Evolutionary conservation across 1,140 invertebrate species (phyloP).

Genomic region (Drosophila busckii): DNA sequence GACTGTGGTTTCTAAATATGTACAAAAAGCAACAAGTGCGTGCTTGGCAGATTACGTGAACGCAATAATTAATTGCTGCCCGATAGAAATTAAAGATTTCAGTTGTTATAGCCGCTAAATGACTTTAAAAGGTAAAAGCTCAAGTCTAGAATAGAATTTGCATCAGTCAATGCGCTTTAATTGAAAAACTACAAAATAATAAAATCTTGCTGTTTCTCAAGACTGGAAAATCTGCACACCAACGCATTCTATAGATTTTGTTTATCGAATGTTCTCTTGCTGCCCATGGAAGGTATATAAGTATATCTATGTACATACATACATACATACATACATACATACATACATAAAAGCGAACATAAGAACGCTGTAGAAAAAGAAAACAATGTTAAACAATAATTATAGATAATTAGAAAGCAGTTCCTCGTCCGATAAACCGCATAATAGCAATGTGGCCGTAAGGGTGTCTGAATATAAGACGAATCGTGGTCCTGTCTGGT

Average conservation of each 20-base stretch:
- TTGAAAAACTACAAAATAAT: no score
- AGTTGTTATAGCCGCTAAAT: constrained; percentile 17
- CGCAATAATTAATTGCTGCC: constrained; percentile 46
- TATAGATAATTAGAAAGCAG: constrained; percentile 33
- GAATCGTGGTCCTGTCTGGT: neutral
- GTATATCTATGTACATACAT: constrained; percentile 1
- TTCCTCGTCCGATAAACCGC: neutral
- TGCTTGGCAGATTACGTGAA: constrained; percentile 42
- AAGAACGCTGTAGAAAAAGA: no score
- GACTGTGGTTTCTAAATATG: neutral
- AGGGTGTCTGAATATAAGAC: constrained; percentile 22
- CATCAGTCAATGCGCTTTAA: no score
- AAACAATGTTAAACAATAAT: constrained; percentile 22
- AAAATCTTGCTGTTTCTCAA: no score
- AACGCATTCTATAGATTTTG: no score
- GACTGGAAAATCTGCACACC: no score
- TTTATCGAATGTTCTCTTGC: no score
- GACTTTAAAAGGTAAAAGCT: constrained; percentile 1
- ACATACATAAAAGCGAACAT: neutral
- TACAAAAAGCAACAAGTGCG: neutral
- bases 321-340: neutral
- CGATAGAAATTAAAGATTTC: constrained; percentile 20
- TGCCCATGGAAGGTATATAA: neutral
- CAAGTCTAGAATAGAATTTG: no score
- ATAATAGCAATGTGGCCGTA: no score